Evolutionary conservation across 2,113 vertebrate genomes (phyloP).

Genomic region (Glaucomys volans): DNA sequence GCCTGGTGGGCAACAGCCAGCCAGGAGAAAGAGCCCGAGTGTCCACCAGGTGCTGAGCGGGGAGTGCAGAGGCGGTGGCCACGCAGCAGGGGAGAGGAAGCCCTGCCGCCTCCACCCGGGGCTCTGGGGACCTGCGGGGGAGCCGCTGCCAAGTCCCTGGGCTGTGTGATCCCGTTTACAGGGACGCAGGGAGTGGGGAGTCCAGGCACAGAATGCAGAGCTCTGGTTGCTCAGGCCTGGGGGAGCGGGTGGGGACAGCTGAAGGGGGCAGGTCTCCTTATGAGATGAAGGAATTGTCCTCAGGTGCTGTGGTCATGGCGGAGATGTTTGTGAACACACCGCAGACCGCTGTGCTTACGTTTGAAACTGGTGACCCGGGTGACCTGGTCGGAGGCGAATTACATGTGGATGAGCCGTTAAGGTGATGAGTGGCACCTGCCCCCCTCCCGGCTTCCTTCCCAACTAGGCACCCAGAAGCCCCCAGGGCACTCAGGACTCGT

Average conservation of each 20-base stretch:
- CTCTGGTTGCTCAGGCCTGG: not conserved
- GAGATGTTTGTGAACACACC: not conserved
- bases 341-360: too few relatives aligned
- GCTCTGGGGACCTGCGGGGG: too few relatives aligned
- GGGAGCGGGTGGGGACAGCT: not conserved
- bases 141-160: not conserved
- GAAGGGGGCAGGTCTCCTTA: not conserved
- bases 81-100: not conserved
- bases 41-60: not conserved
- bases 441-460: not conserved
- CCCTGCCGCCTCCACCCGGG: too few relatives aligned
- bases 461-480: not conserved
- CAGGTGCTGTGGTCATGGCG: not conserved
- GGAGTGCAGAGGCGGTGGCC: rapidly evolving
- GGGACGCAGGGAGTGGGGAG: rapidly evolving
- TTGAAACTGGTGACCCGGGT: too few relatives aligned
- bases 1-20: not conserved
- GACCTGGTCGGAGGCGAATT: too few relatives aligned
- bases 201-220: not conserved
- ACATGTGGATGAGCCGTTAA: not conserved
- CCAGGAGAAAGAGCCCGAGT: not conserved
- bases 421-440: too few relatives aligned
- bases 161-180: rapidly evolving
- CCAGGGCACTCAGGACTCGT: too few relatives aligned
- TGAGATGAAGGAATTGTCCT: not conserved